phyloP scores from a whole-genome alignment of 2,797 vertebrate species.

The Chiroxiphia lanceolata region DNA sequence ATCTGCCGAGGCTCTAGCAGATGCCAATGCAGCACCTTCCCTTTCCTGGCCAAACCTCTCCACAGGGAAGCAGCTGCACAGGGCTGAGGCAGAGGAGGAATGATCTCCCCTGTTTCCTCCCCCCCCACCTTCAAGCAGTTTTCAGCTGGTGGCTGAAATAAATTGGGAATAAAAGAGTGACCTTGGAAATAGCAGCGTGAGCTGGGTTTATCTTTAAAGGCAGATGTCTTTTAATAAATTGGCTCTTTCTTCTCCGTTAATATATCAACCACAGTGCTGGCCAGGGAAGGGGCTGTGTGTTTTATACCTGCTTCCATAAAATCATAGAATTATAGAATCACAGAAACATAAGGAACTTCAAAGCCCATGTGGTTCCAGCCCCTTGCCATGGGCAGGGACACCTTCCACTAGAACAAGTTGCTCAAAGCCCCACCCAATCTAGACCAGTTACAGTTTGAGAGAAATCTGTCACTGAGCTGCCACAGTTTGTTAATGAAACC shows the following conservation, averaged over 20 bases:
- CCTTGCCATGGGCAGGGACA: neutral
- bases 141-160: neutral
- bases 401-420: neutral
- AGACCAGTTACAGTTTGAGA: neutral
- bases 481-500: neutral
- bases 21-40: neutral
- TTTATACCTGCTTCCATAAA: neutral
- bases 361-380: neutral
- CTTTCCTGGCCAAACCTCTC: neutral
- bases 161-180: neutral
- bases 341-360: neutral
- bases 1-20: neutral
- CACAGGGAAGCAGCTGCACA: rapidly evolving
- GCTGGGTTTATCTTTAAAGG: neutral
- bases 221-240: neutral
- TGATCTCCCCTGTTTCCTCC: neutral
- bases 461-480: neutral
- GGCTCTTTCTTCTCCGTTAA: neutral
- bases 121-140: neutral
- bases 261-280: rapidly evolving
- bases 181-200: rapidly evolving
- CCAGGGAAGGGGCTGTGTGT: neutral
- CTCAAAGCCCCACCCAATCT: neutral
- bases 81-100: neutral
- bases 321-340: neutral